A percentile compares a stretch with the other conserved stretches of the same genome.
Evolutionary conservation across 1,140 invertebrate species (phyloP).

Genomic region (Calycopis cecrops): DNA sequence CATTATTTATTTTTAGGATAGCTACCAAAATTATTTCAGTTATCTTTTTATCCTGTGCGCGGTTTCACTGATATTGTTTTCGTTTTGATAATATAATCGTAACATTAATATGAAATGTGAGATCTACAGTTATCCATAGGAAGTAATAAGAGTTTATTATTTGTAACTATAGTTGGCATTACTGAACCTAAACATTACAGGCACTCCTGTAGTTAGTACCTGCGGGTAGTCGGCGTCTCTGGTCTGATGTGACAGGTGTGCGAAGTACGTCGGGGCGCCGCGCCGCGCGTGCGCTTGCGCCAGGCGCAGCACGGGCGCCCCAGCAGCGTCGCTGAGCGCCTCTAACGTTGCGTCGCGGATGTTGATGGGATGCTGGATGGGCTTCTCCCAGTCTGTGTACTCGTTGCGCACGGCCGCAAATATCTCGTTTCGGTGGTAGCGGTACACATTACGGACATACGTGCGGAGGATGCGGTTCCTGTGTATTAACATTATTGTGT

Average conservation of each 20-base stretch:
- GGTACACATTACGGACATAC: slow-evolving; percentile 90
- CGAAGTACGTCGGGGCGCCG: slow-evolving; percentile 84
- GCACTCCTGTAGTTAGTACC: slow-evolving; percentile 61
- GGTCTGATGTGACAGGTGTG: slow-evolving; percentile 88
- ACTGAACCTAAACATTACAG: no score
- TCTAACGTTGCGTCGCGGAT: slow-evolving; percentile 90
- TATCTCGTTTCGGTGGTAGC: slow-evolving; percentile 93
- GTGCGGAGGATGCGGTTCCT: slow-evolving; percentile 85
- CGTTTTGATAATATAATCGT: no score
- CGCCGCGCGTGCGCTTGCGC: slow-evolving; percentile 82
- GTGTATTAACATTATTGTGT: background rate
- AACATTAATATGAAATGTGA: no score
- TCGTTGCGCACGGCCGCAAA: slow-evolving; percentile 93
- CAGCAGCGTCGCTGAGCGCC: slow-evolving; percentile 89
- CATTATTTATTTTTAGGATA: no score
- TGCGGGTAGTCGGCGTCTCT: slow-evolving; percentile 84
- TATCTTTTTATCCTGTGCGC: no score
- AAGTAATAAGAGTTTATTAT: no score
- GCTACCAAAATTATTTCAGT: no score
- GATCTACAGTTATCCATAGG: no score
- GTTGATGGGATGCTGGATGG: slow-evolving; percentile 89
- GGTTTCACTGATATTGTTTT: no score
- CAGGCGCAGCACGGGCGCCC: slow-evolving; percentile 81
- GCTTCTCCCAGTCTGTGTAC: slow-evolving; percentile 94
- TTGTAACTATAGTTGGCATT: no score